These are phyloP conservation scores for Mythimna albipuncta DNA, from an alignment of 2,888 invertebrate genomes.

Conservation along the genomic window DNA sequence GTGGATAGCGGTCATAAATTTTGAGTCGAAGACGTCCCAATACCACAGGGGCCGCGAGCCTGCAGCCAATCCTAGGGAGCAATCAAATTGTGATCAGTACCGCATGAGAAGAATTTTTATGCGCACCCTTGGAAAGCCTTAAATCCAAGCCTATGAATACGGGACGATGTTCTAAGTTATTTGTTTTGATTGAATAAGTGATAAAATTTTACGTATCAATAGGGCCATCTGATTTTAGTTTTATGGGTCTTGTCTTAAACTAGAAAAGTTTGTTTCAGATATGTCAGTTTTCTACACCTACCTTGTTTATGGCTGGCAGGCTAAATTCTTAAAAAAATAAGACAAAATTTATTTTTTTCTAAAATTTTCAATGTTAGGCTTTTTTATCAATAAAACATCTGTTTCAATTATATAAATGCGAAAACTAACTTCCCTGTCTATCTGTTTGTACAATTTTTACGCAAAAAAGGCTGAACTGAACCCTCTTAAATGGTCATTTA, in stretches of 20 bases:
- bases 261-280: background rate
- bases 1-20: slow-evolving; percentile 84
- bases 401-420: no score
- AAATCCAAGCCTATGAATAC: slow-evolving; percentile 70
- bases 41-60: slow-evolving; percentile 72
- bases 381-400: no score
- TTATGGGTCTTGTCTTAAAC: slow-evolving; percentile 30
- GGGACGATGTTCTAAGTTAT: slow-evolving; percentile 71
- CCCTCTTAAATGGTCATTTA: no score
- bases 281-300: no score
- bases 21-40: slow-evolving; percentile 74
- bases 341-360: no score
- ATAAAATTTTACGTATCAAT: slow-evolving; percentile 70
- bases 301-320: no score
- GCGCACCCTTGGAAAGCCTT: slow-evolving; percentile 80
- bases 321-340: no score
- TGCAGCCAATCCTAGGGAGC: slow-evolving; percentile 73
- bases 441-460: no score
- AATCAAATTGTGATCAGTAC: slow-evolving; percentile 87
- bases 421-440: no score
- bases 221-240: slow-evolving; percentile 59
- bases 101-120: slow-evolving; percentile 85
- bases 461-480: no score
- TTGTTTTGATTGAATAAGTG: slow-evolving; percentile 76
- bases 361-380: no score